Percentiles rank a stretch among this genome's conserved stretches.
These are phyloP conservation scores for Cichlasoma orientale DNA, from an alignment of 2,797 vertebrate genomes.

Conservation along the genomic window DNA sequence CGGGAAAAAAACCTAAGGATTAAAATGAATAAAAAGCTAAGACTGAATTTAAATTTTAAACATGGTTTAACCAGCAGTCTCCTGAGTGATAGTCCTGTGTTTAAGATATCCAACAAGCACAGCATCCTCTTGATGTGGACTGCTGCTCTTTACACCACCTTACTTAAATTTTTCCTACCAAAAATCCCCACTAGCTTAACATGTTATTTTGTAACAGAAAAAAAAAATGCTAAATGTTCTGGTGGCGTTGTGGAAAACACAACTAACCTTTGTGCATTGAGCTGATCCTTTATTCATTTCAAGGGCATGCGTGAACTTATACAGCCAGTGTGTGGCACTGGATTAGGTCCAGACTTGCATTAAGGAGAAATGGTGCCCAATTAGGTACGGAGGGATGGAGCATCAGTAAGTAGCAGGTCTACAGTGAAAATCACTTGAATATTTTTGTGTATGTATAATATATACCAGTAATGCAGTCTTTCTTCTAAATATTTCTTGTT, in stretches of 20 bases:
- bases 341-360: not conserved
- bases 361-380: not conserved
- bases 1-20: rapidly evolving
- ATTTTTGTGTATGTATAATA: not conserved
- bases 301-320: not conserved
- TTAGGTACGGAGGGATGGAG: rapidly evolving
- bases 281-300: not conserved
- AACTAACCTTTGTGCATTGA: not conserved
- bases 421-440: not conserved
- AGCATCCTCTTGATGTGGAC: not conserved
- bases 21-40: not conserved
- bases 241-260: not conserved
- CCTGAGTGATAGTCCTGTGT: not conserved
- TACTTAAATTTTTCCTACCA: not conserved
- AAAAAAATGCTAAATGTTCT: not conserved
- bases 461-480: not conserved
- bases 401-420: not conserved
- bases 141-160: not conserved
- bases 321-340: not conserved
- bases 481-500: not conserved
- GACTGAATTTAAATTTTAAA: not conserved
- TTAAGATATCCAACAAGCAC: not conserved
- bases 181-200: rapidly evolving
- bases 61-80: not conserved
- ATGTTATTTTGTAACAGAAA: not conserved